phyloP scores from a whole-genome alignment of 2,888 invertebrate genomes.

The Oscheius sp. region DNA sequence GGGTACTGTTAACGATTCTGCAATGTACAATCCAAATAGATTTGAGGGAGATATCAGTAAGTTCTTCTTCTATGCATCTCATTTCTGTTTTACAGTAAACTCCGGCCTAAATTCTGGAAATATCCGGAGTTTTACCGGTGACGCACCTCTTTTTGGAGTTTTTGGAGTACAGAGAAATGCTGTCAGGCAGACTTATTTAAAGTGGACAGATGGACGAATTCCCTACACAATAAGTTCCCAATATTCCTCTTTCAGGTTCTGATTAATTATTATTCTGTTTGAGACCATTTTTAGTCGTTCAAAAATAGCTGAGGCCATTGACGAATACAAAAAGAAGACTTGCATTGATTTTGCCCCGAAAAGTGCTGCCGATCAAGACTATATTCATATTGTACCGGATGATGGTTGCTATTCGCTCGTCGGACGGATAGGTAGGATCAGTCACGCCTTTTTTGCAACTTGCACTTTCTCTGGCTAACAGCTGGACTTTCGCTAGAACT shows the following conservation, averaged over 20 bases:
- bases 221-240: slow-evolving; percentile 72
- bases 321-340: slow-evolving; percentile 67
- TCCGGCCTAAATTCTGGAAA: slow-evolving; percentile 60
- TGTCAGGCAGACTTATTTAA: slow-evolving; percentile 69
- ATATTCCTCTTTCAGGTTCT: slow-evolving; percentile 63
- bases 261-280: neutral
- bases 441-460: neutral
- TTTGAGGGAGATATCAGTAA: slow-evolving; percentile 72
- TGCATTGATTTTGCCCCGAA: slow-evolving; percentile 71
- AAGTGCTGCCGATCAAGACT: slow-evolving; percentile 67
- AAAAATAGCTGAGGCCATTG: slow-evolving; percentile 71
- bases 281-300: slow-evolving; percentile 55
- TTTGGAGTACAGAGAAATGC: slow-evolving; percentile 67
- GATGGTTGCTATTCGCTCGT: slow-evolving; percentile 73
- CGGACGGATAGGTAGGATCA: slow-evolving; percentile 66
- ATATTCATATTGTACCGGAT: slow-evolving; percentile 72
- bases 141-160: slow-evolving; percentile 56
- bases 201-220: slow-evolving; percentile 70
- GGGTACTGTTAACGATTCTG: slow-evolving; percentile 61
- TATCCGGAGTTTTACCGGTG: slow-evolving; percentile 58
- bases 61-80: neutral
- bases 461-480: slow-evolving; percentile 3
- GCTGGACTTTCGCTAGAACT: slow-evolving; percentile 23
- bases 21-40: slow-evolving; percentile 68
- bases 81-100: slow-evolving; percentile 56